Evolutionary conservation across 2,797 vertebrate species (phyloP).

Genomic region (Danionella dracula): DNA sequence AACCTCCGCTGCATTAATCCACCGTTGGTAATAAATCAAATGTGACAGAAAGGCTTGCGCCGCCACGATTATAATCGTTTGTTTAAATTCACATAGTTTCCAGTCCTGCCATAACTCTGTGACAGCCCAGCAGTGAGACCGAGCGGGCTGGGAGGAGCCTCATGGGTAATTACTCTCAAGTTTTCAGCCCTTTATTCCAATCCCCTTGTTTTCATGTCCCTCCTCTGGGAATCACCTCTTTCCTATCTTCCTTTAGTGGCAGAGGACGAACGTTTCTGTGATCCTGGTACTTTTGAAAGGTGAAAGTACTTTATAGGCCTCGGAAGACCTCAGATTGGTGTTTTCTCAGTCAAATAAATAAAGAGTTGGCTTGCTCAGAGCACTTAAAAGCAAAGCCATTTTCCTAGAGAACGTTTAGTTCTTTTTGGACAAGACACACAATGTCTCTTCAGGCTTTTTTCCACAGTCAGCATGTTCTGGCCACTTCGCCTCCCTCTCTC

Average conservation of each 20-base stretch:
- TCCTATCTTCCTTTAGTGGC: slow-evolving; percentile 12
- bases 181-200: slow-evolving; percentile 36
- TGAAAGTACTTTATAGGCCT: slow-evolving; percentile 7
- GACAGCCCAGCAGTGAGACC: slow-evolving; percentile 46
- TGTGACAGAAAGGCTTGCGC: slow-evolving; percentile 60
- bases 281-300: slow-evolving; percentile 14
- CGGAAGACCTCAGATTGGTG: neutral
- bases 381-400: slow-evolving; percentile 26
- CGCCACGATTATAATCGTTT: slow-evolving; percentile 72
- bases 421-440: slow-evolving; percentile 8
- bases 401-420: slow-evolving; percentile 1
- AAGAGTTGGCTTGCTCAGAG: slow-evolving; percentile 2
- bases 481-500: neutral
- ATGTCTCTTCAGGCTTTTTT: slow-evolving; percentile 7
- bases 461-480: slow-evolving; percentile 5
- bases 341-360: slow-evolving; percentile 14
- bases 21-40: slow-evolving; percentile 69
- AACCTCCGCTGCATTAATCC: slow-evolving; percentile 57
- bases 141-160: slow-evolving; percentile 39
- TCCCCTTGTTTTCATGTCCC: neutral
- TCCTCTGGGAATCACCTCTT: slow-evolving; percentile 6
- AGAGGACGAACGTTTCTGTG: slow-evolving; percentile 12
- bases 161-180: slow-evolving; percentile 50
- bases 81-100: slow-evolving; percentile 70
- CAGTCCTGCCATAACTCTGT: slow-evolving; percentile 52